Percentiles rank a stretch among this genome's conserved stretches.
Conservation (phyloP, 2,113 vertebrate species). For the Papio anubis region DNA sequence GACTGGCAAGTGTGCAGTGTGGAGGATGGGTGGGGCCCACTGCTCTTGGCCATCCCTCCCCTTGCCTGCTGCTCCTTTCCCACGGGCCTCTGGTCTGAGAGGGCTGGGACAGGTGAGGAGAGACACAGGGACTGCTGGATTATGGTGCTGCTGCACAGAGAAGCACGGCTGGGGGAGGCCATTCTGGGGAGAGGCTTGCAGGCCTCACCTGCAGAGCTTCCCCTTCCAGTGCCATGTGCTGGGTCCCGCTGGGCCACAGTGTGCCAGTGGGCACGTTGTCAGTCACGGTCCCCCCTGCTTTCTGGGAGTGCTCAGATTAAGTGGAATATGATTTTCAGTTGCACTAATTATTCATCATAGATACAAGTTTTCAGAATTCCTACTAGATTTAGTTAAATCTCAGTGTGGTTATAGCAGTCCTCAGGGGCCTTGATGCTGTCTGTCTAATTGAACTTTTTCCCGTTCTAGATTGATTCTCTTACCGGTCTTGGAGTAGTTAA, state of each 20-base stretch:
- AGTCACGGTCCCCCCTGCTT: neutral
- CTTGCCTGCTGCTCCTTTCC: neutral
- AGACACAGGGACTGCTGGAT: neutral
- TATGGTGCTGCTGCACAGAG: neutral
- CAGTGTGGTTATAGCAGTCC: neutral
- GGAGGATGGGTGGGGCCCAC: neutral
- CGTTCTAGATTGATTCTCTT: constrained; percentile 95
- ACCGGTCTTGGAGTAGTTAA: constrained; percentile 97
- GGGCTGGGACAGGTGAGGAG: neutral
- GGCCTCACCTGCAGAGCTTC: neutral
- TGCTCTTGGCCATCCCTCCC: neutral
- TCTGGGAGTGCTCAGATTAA: neutral
- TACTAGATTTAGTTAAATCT: neutral
- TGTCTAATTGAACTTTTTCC: neutral
- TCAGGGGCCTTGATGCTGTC: neutral
- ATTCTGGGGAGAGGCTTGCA: neutral
- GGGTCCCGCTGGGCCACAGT: neutral
- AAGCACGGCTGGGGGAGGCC: neutral
- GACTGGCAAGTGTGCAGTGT: neutral
- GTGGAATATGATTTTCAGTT: neutral
- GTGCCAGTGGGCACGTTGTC: neutral
- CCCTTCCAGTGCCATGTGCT: fast-evolving
- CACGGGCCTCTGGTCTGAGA: fast-evolving
- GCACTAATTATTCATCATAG: neutral
- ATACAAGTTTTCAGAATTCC: neutral